Evolutionary conservation across 2,113 vertebrate genomes (phyloP).

Genomic region (Chionodraco myersi): DNA sequence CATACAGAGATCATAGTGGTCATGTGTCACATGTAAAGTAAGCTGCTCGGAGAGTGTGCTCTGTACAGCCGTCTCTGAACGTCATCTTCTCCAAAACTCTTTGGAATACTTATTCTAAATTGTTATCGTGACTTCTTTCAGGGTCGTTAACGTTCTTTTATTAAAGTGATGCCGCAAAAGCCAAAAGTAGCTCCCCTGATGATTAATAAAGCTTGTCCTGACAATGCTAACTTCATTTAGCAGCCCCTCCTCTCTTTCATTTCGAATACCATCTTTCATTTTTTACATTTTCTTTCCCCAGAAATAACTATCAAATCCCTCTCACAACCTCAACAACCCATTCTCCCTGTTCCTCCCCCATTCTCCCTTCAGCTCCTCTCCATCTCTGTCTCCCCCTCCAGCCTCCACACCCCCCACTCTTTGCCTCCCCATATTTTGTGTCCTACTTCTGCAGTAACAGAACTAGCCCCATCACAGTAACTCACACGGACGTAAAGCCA

Average conservation of each 20-base stretch:
- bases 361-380: background rate
- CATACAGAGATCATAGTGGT: slow-evolving; percentile 6
- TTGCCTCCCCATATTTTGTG: slow-evolving; percentile 47
- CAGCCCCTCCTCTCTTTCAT: background rate
- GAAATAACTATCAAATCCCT: slow-evolving; percentile 42
- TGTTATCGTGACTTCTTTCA: slow-evolving; percentile 2
- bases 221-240: no score
- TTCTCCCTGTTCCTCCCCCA: background rate
- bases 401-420: background rate
- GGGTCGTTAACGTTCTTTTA: slow-evolving; percentile 25
- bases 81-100: background rate
- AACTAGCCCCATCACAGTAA: slow-evolving; percentile 14
- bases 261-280: slow-evolving; percentile 12
- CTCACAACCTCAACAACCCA: slow-evolving; percentile 12
- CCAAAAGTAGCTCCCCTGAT: slow-evolving; percentile 31
- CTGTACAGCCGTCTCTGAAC: background rate
- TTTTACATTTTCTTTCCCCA: slow-evolving; percentile 25
- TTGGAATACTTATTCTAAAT: background rate
- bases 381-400: slow-evolving; percentile 12
- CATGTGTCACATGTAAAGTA: slow-evolving; percentile 41
- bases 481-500: slow-evolving; percentile 10
- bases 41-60: slow-evolving; percentile 22
- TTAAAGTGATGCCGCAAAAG: slow-evolving; percentile 17
- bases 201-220: no score
- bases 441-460: slow-evolving; percentile 65